Conservation (phyloP, 2,888 invertebrate genomes). For the Apodemia zela region DNA sequence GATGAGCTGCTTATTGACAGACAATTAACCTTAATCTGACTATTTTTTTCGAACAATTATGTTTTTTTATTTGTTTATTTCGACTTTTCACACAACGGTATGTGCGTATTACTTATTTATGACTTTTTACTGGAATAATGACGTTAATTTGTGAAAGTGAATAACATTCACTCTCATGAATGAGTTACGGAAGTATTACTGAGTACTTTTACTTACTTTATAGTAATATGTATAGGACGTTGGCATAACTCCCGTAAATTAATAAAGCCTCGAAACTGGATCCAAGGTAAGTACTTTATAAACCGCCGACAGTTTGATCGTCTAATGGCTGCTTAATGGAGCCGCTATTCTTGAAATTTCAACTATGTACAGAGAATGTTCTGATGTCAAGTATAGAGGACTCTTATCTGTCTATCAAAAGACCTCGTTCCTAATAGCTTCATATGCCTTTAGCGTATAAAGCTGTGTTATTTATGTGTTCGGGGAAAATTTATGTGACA, state of each 20-base stretch:
- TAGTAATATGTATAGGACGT: background rate
- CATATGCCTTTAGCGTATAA: conserved; percentile 15
- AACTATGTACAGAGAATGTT: conserved; percentile 19
- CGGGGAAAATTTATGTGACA: conserved; percentile 20
- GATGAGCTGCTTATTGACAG: too few relatives aligned
- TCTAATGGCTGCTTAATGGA: conserved; percentile 17
- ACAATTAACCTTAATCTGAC: too few relatives aligned
- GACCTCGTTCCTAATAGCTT: conserved; percentile 25
- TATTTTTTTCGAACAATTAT: too few relatives aligned
- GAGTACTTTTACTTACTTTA: background rate
- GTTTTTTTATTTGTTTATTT: too few relatives aligned
- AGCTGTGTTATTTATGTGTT: conserved; percentile 20
- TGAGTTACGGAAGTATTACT: background rate
- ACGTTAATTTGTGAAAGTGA: background rate
- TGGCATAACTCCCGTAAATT: background rate
- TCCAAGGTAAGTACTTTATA: conserved; percentile 4
- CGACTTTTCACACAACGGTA: too few relatives aligned
- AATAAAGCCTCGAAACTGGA: conserved; percentile 7
- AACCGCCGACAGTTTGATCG: conserved; percentile 12
- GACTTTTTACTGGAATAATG: background rate
- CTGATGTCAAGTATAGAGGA: conserved; percentile 22
- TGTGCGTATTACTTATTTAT: background rate
- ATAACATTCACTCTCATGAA: background rate
- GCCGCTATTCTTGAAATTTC: conserved; percentile 20
- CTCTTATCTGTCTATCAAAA: conserved; percentile 24